Base-by-base conservation (phyloP, 2,888 invertebrate species). In the Acronicta aceris region DNA sequence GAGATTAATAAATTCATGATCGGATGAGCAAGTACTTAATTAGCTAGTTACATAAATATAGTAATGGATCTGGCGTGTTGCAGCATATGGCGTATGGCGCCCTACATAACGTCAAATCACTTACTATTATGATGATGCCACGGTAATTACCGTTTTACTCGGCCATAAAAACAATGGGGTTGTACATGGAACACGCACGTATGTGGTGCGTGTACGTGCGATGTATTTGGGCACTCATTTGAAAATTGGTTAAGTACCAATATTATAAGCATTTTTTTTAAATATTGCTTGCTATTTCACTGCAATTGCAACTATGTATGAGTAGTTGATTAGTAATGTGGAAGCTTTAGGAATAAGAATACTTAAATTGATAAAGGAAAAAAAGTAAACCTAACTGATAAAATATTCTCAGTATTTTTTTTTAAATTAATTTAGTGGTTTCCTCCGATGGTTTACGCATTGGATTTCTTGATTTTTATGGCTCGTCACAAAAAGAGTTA, bases 121-220 rank as follows among this genome's bases (percentile, higher is more conserved):
- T 90, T 84, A 87, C 74, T 76, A 79, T 77, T 70, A 81, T 80
- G 81, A 86, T 86, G 88, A 88, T 87, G 84, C 81, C 72, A 78
- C 66, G 77, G 83, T 90, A 89, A 91, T 92, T 91, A 88, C 84
- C 77, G 74, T 79, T 76, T 85, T 84, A 82, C 79, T 80, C 66
- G 69, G 64, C 76, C 81, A 81, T 88, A 84, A 89, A 89, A 92
- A 92, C 91, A 92, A 93, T 90, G 74, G 91, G 89, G 92, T 82
- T 83, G 68, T 62, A 36, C 27, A 43, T 59, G 46, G 52, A 51
- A 46, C 69, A 74, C 67, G 71, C 53, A 64, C 43, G 41, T 46
- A 49, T 59, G 30, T 53, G 17, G 50, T 53, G 51, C 46, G 48
- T 55, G 46, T 25, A 17, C 47, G 17, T 27, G 36, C 41, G 42